phyloP scores from a whole-genome alignment of 2,113 vertebrate species.

The Miniopterus natalensis region DNA sequence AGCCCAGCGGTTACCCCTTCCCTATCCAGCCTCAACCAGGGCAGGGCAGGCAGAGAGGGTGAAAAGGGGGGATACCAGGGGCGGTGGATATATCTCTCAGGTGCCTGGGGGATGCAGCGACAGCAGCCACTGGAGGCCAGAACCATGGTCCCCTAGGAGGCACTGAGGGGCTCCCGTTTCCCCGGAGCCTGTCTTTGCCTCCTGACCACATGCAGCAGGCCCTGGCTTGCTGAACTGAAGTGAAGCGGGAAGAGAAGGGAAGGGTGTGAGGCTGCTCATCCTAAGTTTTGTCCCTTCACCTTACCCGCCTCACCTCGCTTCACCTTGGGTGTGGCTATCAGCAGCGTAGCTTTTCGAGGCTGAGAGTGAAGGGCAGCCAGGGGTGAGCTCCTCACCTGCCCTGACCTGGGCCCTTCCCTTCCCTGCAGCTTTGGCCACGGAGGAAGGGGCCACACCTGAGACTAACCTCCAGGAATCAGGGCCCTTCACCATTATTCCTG shows the following conservation, averaged over 20 bases:
- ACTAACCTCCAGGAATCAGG: not conserved
- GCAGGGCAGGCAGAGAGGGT: not conserved
- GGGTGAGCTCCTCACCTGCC: not conserved
- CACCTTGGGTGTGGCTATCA: fast-evolving
- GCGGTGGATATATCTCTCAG: not conserved
- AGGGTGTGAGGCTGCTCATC: not conserved
- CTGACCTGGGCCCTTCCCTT: not conserved
- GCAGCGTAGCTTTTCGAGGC: not conserved
- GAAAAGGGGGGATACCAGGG: too few relatives aligned
- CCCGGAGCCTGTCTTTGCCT: not conserved
- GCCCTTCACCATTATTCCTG: not conserved
- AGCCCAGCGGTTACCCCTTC: not conserved
- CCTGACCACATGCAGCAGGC: not conserved
- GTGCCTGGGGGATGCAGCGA: not conserved
- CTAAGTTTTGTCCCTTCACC: not conserved
- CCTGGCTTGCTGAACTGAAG: not conserved
- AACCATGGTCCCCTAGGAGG: not conserved
- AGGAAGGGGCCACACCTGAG: not conserved
- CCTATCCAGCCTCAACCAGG: not conserved
- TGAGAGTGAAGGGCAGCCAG: not conserved
- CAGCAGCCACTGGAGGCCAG: not conserved
- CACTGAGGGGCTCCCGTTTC: too few relatives aligned
- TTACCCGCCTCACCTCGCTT: not conserved
- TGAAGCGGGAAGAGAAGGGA: not conserved
- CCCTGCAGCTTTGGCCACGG: not conserved